phyloP scores from a whole-genome alignment of 2,113 vertebrate species.

The Datnioides undecimradiatus region DNA sequence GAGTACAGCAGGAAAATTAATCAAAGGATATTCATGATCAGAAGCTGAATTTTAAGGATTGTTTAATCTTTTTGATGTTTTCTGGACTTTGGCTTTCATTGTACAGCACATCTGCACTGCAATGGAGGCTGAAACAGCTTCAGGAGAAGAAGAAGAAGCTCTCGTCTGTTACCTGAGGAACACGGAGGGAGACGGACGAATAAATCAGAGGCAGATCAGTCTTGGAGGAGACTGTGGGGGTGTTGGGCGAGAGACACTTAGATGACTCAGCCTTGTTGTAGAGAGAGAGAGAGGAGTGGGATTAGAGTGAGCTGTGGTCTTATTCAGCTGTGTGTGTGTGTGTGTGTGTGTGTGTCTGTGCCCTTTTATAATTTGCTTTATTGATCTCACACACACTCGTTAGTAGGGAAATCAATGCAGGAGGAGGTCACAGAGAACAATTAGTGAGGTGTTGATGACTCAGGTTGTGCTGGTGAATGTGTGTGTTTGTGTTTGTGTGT shows the following conservation, averaged over 20 bases:
- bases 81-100: neutral
- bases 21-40: neutral
- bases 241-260: conserved; percentile 5
- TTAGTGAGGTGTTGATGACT: conserved; percentile 64
- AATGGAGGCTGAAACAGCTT: neutral
- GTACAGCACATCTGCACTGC: neutral
- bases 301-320: conserved; percentile 24
- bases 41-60: neutral
- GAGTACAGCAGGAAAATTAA: neutral
- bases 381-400: conserved; percentile 63
- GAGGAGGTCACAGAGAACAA: conserved; percentile 50
- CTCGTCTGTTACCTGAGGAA: conserved; percentile 20
- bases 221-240: conserved; percentile 25
- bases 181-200: conserved; percentile 5
- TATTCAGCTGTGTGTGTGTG: conserved; percentile 9
- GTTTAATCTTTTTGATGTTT: too few species aligned
- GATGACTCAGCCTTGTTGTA: conserved; percentile 28
- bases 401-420: conserved; percentile 55
- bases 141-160: too few species aligned
- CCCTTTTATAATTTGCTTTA: conserved; percentile 45
- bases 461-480: conserved; percentile 25
- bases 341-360: neutral
- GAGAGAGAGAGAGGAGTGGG: conserved; percentile 1
- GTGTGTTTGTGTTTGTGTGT: neutral
- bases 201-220: conserved; percentile 35